A percentile compares a stretch with the other conserved stretches of the same genome.
phyloP scores from a whole-genome alignment of 92 coral and sea anemone species.

The Epizoanthus fatuus region DNA sequence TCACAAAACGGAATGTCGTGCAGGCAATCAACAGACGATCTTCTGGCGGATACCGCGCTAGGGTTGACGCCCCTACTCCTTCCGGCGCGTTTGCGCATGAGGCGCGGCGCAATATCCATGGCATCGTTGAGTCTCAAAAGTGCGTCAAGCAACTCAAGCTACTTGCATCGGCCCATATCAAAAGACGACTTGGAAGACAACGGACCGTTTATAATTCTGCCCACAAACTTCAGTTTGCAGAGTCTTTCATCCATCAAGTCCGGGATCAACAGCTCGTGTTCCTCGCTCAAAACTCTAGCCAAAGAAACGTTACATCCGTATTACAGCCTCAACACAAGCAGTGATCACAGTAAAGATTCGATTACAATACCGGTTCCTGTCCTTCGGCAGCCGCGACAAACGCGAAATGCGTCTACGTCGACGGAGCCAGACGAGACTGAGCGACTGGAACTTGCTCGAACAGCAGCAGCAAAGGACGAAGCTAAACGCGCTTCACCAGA shows the following conservation, averaged over 20 bases:
- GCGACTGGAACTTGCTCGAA: neutral
- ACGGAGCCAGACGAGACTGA: slow-evolving; percentile 20
- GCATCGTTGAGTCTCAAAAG: slow-evolving; percentile 93
- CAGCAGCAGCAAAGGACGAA: neutral
- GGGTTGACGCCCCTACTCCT: neutral
- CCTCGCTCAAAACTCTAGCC: slow-evolving; percentile 64
- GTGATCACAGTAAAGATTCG: slow-evolving; percentile 4
- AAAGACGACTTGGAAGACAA: slow-evolving; percentile 66
- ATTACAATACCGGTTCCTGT: slow-evolving; percentile 41
- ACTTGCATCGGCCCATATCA: slow-evolving; percentile 65
- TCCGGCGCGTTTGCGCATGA: slow-evolving; percentile 66
- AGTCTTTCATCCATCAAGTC: slow-evolving; percentile 66
- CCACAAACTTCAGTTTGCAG: slow-evolving; percentile 64
- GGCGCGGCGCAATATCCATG: slow-evolving; percentile 97
- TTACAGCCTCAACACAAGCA: neutral
- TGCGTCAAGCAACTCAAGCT: slow-evolving; percentile 86
- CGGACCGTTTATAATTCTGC: slow-evolving; percentile 84
- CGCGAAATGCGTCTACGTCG: slow-evolving; percentile 18
- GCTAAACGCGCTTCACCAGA: neutral
- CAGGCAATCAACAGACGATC: slow-evolving; percentile 22
- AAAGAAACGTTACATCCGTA: slow-evolving; percentile 21
- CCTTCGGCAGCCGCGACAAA: slow-evolving; percentile 10
- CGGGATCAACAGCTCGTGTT: slow-evolving; percentile 76
- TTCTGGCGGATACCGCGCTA: slow-evolving; percentile 15
- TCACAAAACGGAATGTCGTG: neutral